A percentile compares a stretch with the other conserved stretches of the same genome.
Evolutionary conservation across 1,140 invertebrate species (phyloP).

Genomic region (Drosophila lini): DNA sequence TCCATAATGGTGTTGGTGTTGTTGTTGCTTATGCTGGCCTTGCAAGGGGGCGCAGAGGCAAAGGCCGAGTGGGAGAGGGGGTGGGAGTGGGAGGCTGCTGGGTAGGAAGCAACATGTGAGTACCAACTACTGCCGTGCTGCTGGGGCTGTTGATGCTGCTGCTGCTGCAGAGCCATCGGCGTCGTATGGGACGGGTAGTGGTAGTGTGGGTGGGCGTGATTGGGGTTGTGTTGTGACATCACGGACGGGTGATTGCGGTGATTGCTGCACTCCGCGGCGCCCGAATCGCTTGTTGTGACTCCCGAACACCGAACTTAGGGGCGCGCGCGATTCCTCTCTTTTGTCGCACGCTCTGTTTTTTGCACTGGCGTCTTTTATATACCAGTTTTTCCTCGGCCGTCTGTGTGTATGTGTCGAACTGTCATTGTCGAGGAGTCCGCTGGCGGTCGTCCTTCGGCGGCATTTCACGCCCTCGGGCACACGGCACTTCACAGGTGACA

Average conservation of each 20-base stretch:
- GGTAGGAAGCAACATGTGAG: slow-evolving; percentile 80
- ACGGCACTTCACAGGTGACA: slow-evolving; percentile 37
- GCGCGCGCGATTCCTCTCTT: slow-evolving; percentile 56
- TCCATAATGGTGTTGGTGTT: slow-evolving; percentile 13
- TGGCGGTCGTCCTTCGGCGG: slow-evolving; percentile 27
- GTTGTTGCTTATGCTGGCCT: slow-evolving; percentile 38
- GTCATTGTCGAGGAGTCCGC: slow-evolving; percentile 53
- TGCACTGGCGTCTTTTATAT: slow-evolving; percentile 79
- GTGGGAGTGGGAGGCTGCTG: slow-evolving; percentile 35
- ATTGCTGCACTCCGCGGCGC: slow-evolving; percentile 18
- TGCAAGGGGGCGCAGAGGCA: slow-evolving; percentile 43
- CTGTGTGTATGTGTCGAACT: slow-evolving; percentile 79
- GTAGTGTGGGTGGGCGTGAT: slow-evolving; percentile 59
- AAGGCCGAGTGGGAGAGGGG: slow-evolving; percentile 34
- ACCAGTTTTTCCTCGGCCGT: slow-evolving; percentile 75
- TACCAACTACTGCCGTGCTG: slow-evolving; percentile 75
- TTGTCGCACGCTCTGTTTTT: slow-evolving; percentile 62
- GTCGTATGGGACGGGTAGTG: slow-evolving; percentile 52
- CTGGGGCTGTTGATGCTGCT: slow-evolving; percentile 54
- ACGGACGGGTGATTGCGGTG: slow-evolving; percentile 47
- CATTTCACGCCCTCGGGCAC: slow-evolving; percentile 15
- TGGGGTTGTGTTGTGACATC: slow-evolving; percentile 73
- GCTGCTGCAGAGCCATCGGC: slow-evolving; percentile 38
- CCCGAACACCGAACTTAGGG: slow-evolving; percentile 36
- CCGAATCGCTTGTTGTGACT: slow-evolving; percentile 37